Evolutionary conservation across 2,888 invertebrate species (phyloP), one percentile per base, ranked within the genome.

Genomic region (Chloromyia formosa): DNA sequence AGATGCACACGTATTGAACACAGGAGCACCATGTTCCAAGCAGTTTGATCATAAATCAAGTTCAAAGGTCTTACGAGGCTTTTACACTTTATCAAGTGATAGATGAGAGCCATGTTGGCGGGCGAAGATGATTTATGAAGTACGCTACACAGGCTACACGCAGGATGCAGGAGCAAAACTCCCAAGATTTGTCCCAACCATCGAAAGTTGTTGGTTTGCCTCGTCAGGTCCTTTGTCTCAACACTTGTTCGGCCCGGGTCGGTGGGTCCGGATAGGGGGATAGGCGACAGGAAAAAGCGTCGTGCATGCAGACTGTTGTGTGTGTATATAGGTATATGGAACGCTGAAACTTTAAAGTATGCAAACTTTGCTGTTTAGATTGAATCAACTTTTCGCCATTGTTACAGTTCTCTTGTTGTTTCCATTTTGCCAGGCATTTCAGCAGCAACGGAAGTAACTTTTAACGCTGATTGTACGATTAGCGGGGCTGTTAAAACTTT

Each of bases 61-160:
- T 56, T 56, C 69, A 69, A 69, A 69, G 69, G 54, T 69, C 69
- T 56, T 40, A 64, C 40, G 23, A 40, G 40, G 62, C 42, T 64
- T 71, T 71, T 71, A 58, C 71, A 71, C 20, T 71, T 58, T 71
- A 71, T 71, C 71, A 71, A 71, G 71, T 71, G 71, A 71, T 58
- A 71, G 71, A 71, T 71, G 71, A 71, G 71, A 58, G 40, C 40
- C 40, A 40, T 23, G 56, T 42, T 71, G 40, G 71, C 71, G 49
- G 18, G 71, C 58, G 56, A 71, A 71, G 56, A 71, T 71, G 71
- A 71, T 71, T 71, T 71, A 71, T 71, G 71, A 71, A 71, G 71
- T 58, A 35, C 27, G 27, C 3, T 35, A 7, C 7, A 35, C 27
- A n/a, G n/a, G n/a, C n/a, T n/a, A 35, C 27, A 35, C 27, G 27